Conservation (phyloP, 2,113 vertebrate genomes). For the Oxygymnocypris stewartii region DNA sequence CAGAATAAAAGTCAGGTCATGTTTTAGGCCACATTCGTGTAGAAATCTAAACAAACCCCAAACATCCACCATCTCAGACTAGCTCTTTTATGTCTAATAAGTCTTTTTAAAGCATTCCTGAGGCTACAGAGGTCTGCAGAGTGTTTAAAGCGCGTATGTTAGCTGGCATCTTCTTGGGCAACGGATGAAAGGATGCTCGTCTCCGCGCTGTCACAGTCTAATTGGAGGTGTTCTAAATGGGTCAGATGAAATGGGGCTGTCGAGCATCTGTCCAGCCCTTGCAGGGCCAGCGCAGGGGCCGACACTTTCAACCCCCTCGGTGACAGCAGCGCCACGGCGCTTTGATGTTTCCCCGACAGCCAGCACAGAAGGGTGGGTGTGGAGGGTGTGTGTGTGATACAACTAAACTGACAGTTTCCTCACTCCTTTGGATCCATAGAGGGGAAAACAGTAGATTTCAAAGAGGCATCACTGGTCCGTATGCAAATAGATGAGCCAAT, state of each 20-base stretch:
- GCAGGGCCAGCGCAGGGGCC: constrained; percentile 37
- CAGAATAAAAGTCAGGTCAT: background rate
- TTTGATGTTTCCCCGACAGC: constrained; percentile 75
- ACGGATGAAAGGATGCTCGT: constrained; percentile 45
- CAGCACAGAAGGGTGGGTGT: constrained; percentile 31
- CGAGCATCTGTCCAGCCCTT: constrained; percentile 46
- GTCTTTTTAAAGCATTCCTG: constrained; percentile 35
- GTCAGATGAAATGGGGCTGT: constrained; percentile 49
- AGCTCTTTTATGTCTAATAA: constrained; percentile 25
- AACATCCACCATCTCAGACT: background rate
- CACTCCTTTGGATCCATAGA: constrained; percentile 73
- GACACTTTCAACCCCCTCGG: constrained; percentile 60
- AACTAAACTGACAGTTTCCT: constrained; percentile 73
- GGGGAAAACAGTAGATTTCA: constrained; percentile 69
- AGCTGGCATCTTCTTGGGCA: constrained; percentile 35
- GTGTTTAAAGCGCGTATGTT: constrained; percentile 40
- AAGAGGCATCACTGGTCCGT: constrained; percentile 69
- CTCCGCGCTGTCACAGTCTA: constrained; percentile 50
- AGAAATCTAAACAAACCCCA: background rate
- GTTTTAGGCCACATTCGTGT: background rate
- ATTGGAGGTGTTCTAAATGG: constrained; percentile 56
- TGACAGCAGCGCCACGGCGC: constrained; percentile 67
- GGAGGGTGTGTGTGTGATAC: constrained; percentile 26
- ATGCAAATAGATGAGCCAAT: constrained; percentile 73
- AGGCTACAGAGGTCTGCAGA: constrained; percentile 26